Evolutionary conservation across 2,888 invertebrate genomes (phyloP), one percentile per base, ranked within the genome.

Genomic region (Lobophora halterata): DNA sequence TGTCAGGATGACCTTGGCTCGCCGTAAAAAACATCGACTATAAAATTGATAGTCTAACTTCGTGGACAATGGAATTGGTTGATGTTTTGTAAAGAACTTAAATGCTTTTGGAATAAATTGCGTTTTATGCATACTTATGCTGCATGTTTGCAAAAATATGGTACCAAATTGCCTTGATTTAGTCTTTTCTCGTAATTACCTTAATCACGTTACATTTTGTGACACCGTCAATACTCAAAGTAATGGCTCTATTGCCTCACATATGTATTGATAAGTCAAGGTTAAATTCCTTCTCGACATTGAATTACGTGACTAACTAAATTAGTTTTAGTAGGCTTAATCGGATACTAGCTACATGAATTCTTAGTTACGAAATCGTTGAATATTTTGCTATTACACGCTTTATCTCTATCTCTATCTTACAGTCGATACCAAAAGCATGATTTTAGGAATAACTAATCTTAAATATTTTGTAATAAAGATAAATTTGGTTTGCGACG

Each of bases 1-100:
- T 68, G 71, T 70, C 66, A 69, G 58, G 60, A 46, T 39, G 60
- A 57, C 75, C 76, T 72, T 76, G 71, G 43, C 55, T 58, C 36
- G 51, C 38, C 42, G 37, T 51, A 58, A 64, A 67, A 71, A 71
- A 72, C 66, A 68, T 64, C 41, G 47, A 53, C 49, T 40, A 36
- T 44, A 66, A n/a, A n/a, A 65, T 70, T 64, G 61, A 46, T 60
- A 65, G 55, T 61, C 57, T 54, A 58, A 64, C 61, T 60, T 47
- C 23, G 25, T 36, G 8, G 12, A 34, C 18, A 34, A 16, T 42
- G 4, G 12, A 7, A 27, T 17, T 18, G 7, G 26, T 28, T 14
- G n/a, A 12, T 20, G 40, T 42, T 29, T 30, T 33, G 23, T 33
- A 36, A 12, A n/a, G 5, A 17, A 2, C 5, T 17, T 6, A n/a